Conservation (phyloP, 2,888 invertebrate genomes). For the Galeruca laticollis region DNA sequence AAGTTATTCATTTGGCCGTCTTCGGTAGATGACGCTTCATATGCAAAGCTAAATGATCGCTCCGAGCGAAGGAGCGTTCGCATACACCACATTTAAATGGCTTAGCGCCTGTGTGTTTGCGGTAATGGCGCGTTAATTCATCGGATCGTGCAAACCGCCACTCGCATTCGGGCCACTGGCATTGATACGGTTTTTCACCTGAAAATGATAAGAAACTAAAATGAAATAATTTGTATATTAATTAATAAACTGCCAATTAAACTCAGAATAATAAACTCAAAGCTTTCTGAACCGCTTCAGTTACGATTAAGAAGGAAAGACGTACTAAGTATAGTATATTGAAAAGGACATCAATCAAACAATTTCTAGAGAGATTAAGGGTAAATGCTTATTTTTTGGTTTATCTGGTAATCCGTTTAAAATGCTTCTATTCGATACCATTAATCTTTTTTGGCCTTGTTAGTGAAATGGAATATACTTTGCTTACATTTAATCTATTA, state of each 20-base stretch:
- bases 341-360: no score
- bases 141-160: slow-evolving; percentile 97
- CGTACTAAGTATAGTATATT: no score
- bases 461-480: no score
- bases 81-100: slow-evolving; percentile 97
- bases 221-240: slow-evolving; percentile 10
- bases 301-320: no score
- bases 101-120: slow-evolving; percentile 97
- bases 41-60: slow-evolving; percentile 95
- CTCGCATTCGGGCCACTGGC: slow-evolving; percentile 98
- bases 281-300: no score
- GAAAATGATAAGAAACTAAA: slow-evolving; percentile 61
- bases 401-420: no score
- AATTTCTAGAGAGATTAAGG: no score
- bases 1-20: slow-evolving; percentile 72
- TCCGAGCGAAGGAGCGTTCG: slow-evolving; percentile 93
- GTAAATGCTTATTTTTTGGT: no score
- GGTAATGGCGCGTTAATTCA: slow-evolving; percentile 95
- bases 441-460: no score
- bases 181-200: slow-evolving; percentile 98
- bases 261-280: no score
- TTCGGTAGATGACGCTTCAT: slow-evolving; percentile 97
- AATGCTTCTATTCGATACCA: no score
- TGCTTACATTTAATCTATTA: no score
- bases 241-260: not conserved